Base-by-base conservation (phyloP, 2,888 invertebrate genomes). In the Leptopilina drosophilae region DNA sequence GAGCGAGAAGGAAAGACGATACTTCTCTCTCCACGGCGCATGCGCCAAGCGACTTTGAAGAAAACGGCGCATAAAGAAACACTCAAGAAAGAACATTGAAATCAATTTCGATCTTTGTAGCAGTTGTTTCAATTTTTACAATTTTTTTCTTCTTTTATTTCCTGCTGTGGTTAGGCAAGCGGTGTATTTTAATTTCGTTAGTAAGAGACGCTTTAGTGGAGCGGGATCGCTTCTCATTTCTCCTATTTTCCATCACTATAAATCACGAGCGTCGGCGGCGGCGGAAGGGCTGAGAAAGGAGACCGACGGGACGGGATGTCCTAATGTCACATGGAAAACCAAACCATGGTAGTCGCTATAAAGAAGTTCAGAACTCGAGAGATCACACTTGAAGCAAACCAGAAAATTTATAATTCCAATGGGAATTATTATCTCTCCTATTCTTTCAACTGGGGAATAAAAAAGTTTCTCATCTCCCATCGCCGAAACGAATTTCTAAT, bases 171-270 rank as follows among this genome's bases (percentile, higher is more conserved):
- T 82, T 81, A 82, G 77, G 81, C 78, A 7, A 1, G 42, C 33
- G 66, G 80, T 81, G 83, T 84, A 84, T 85, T 85, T 86, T 85
- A 85, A 85, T 86, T 85, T 85, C 82, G 86, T 84, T 84, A 85
- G 83, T 84, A 73, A 85, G 84, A 83, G 84, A 84, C 78, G 84
- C 84, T 83, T 84, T 73, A 76, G 81, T 76, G 77, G 77, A 82
- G 83, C 80, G 80, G 83, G 82, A 82, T 87, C 88, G 88, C 89
- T 88, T 90, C 90, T 91, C 90, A 89, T 90, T 90, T 90, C 90
- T 90, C 89, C 87, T 90, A 90, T 87, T 90, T 90, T 91, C 90
- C 89, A 88, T 90, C 85, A 88, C 89, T 88, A 91, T 91, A 91
- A 91, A 91, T 91, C 91, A 91, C 87, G 82, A 81, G 83, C 83